phyloP scores from a whole-genome alignment of 2,797 vertebrate genomes.

The Enteromius viviparus region DNA sequence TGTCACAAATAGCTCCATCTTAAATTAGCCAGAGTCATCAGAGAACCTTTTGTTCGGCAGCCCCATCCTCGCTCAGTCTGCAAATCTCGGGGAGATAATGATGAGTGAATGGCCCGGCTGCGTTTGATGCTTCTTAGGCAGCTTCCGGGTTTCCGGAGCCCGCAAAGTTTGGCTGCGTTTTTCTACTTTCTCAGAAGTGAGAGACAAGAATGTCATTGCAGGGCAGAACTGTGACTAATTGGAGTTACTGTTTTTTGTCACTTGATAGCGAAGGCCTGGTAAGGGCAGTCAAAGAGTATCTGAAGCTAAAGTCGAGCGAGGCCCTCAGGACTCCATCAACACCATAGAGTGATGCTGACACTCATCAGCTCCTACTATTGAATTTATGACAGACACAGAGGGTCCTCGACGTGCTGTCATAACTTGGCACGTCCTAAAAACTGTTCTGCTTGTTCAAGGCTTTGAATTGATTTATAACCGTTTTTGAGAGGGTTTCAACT shows the following conservation, averaged over 20 bases:
- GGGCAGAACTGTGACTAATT: slow-evolving; percentile 59
- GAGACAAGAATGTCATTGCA: slow-evolving; percentile 62
- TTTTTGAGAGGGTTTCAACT: slow-evolving; percentile 65
- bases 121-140: slow-evolving; percentile 59
- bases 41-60: slow-evolving; percentile 60
- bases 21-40: slow-evolving; percentile 60
- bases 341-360: slow-evolving; percentile 73
- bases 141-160: slow-evolving; percentile 70
- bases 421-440: slow-evolving; percentile 69
- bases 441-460: slow-evolving; percentile 69
- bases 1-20: slow-evolving; percentile 48
- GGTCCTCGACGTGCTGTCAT: slow-evolving; percentile 69
- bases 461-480: slow-evolving; percentile 72
- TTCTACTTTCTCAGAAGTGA: slow-evolving; percentile 55
- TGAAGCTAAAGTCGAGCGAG: slow-evolving; percentile 72
- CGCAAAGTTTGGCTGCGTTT: slow-evolving; percentile 62
- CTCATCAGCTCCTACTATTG: slow-evolving; percentile 77
- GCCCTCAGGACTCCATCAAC: slow-evolving; percentile 70
- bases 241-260: slow-evolving; percentile 65
- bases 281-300: slow-evolving; percentile 74
- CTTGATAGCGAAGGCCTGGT: slow-evolving; percentile 66
- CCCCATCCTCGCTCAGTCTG: slow-evolving; percentile 54
- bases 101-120: slow-evolving; percentile 69
- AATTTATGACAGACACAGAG: slow-evolving; percentile 75
- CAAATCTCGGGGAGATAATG: slow-evolving; percentile 64